Evolutionary conservation across 1,140 invertebrate species (phyloP).

Genomic region (Pygmarrhopalites habei): DNA sequence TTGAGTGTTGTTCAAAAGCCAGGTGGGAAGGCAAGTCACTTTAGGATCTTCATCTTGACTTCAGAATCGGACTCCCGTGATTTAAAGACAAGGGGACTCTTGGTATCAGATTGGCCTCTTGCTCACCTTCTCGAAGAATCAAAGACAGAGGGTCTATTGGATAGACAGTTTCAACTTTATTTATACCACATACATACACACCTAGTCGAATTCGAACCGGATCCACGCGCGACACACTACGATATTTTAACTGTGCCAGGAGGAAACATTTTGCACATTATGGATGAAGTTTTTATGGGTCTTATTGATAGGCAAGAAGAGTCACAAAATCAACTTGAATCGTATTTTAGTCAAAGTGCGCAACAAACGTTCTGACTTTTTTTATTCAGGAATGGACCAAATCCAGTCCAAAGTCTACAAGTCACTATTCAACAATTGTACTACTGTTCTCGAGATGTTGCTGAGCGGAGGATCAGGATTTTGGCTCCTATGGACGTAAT

Average conservation of each 20-base stretch:
- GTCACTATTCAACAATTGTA: too few species aligned
- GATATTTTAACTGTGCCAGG: conserved; percentile 14
- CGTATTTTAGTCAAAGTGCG: too few species aligned
- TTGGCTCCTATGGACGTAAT: too few species aligned
- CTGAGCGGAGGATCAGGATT: too few species aligned
- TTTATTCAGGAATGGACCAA: too few species aligned
- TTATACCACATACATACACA: conserved; percentile 22
- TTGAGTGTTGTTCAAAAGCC: neutral
- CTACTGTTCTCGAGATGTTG: too few species aligned
- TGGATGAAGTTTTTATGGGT: neutral
- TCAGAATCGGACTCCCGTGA: neutral
- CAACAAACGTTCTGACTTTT: too few species aligned
- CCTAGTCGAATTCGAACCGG: conserved; percentile 21
- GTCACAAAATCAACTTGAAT: too few species aligned
- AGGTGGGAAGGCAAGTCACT: conserved; percentile 8
- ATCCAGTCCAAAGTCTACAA: too few species aligned
- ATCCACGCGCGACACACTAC: neutral
- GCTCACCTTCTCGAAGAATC: conserved; percentile 3
- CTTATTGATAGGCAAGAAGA: too few species aligned
- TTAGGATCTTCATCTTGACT: conserved; percentile 25
- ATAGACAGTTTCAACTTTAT: conserved; percentile 25
- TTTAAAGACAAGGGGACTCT: neutral
- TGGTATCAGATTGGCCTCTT: conserved; percentile 16
- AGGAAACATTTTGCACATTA: conserved; percentile 26
- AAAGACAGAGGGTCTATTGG: neutral